A percentile compares a stretch with the other conserved stretches of the same genome.
Conservation (phyloP, 2,113 vertebrate species). For the Sinocyclocheilus grahami region DNA sequence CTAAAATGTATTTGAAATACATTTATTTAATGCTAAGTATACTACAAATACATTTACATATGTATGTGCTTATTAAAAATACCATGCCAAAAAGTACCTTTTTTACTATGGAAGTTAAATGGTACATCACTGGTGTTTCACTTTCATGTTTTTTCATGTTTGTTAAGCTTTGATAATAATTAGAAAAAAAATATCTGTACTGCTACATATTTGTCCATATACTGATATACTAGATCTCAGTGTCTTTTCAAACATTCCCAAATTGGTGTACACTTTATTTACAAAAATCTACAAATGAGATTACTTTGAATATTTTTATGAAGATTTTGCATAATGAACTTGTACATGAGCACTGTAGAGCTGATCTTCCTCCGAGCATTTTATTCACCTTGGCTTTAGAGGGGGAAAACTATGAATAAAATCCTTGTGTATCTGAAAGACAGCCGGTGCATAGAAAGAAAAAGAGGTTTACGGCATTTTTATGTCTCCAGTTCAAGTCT, state of each 20-base stretch:
- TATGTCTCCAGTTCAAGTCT: background rate
- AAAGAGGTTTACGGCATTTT: background rate
- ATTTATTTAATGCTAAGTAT: too few species aligned
- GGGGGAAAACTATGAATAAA: background rate
- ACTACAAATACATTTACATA: too few species aligned
- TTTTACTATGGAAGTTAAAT: too few species aligned
- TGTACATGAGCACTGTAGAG: background rate
- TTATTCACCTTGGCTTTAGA: background rate
- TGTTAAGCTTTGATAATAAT: too few species aligned
- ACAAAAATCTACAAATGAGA: background rate
- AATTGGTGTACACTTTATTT: background rate
- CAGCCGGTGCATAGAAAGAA: background rate
- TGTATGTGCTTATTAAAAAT: too few species aligned
- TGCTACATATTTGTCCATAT: background rate
- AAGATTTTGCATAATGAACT: background rate
- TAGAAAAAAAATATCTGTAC: background rate
- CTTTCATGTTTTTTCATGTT: too few species aligned
- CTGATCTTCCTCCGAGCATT: slow-evolving; percentile 14
- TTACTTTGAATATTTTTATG: background rate
- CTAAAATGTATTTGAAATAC: too few species aligned
- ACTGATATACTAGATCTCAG: background rate
- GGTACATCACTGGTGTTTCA: too few species aligned
- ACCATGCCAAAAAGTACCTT: too few species aligned
- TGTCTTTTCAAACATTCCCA: background rate
- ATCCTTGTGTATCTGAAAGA: background rate